A percentile compares a stretch with the other conserved stretches of the same genome.
Evolutionary conservation across 2,888 invertebrate species (phyloP).

Genomic region (Limnephilus lunatus): DNA sequence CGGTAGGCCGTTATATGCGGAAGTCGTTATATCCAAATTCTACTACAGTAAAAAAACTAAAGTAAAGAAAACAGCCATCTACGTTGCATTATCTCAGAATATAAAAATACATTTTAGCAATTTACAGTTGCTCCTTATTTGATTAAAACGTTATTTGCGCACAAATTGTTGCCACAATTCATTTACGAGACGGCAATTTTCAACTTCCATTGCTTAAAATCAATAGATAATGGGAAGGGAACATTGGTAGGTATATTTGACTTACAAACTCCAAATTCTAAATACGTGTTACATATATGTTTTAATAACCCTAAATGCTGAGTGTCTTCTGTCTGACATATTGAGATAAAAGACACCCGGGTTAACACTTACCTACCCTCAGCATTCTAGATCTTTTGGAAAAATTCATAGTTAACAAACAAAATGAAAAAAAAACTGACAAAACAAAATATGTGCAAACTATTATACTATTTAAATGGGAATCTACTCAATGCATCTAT

Average conservation of each 20-base stretch:
- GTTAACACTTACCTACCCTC: not conserved
- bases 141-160: not conserved
- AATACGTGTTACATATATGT: not conserved
- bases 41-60: no score
- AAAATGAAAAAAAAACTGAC: not conserved
- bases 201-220: not conserved
- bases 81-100: not conserved
- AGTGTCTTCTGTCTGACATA: not conserved
- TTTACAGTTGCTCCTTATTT: not conserved
- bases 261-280: not conserved
- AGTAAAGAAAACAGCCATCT: not conserved
- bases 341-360: not conserved
- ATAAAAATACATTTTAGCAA: not conserved
- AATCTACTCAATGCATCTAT: not conserved
- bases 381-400: constrained; percentile 2
- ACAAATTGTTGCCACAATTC: not conserved
- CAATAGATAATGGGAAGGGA: not conserved
- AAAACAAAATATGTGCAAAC: not conserved
- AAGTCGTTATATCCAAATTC: no score
- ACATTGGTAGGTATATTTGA: not conserved
- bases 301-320: not conserved
- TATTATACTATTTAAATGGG: not conserved
- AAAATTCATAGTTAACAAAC: not conserved
- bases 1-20: no score
- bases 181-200: not conserved